These are phyloP conservation scores for Sciurus carolinensis DNA, from an alignment of 2,797 vertebrate species.

Conservation along the genomic window DNA sequence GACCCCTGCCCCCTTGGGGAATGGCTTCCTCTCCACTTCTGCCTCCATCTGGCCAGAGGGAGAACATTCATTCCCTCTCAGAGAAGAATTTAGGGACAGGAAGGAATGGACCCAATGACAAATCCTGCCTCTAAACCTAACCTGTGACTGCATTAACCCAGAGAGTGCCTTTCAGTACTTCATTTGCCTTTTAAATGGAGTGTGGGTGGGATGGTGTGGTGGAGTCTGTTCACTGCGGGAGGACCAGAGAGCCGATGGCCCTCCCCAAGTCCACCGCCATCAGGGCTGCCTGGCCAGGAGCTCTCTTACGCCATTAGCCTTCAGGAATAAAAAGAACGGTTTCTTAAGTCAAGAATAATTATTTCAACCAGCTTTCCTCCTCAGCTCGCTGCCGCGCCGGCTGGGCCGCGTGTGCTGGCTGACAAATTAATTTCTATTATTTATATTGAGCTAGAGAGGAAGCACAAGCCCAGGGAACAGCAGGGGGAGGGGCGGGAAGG, in stretches of 20 bases:
- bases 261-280: slow-evolving; percentile 74
- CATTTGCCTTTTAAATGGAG: slow-evolving; percentile 87
- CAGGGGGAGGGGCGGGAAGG: neutral
- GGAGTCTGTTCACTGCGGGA: slow-evolving; percentile 76
- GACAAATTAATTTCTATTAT: slow-evolving; percentile 90
- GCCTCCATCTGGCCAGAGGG: neutral
- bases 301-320: slow-evolving; percentile 90
- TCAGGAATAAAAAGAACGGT: slow-evolving; percentile 89
- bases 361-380: slow-evolving; percentile 89
- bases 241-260: slow-evolving; percentile 78
- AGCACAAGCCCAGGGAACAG: slow-evolving; percentile 33
- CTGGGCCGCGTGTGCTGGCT: slow-evolving; percentile 77
- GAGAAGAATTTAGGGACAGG: neutral
- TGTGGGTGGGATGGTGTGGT: slow-evolving; percentile 67
- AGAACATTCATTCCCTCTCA: no score
- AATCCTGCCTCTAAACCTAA: slow-evolving; percentile 61
- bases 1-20: neutral
- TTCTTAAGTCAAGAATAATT: slow-evolving; percentile 90
- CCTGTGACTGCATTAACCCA: slow-evolving; percentile 85
- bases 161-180: slow-evolving; percentile 80
- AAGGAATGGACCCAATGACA: neutral
- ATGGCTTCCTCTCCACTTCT: neutral
- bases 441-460: slow-evolving; percentile 87
- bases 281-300: slow-evolving; percentile 83
- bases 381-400: slow-evolving; percentile 78